Evolutionary conservation across 2,888 invertebrate genomes (phyloP), one percentile per base, ranked within the genome.

Genomic region (Watsonalla binaria): DNA sequence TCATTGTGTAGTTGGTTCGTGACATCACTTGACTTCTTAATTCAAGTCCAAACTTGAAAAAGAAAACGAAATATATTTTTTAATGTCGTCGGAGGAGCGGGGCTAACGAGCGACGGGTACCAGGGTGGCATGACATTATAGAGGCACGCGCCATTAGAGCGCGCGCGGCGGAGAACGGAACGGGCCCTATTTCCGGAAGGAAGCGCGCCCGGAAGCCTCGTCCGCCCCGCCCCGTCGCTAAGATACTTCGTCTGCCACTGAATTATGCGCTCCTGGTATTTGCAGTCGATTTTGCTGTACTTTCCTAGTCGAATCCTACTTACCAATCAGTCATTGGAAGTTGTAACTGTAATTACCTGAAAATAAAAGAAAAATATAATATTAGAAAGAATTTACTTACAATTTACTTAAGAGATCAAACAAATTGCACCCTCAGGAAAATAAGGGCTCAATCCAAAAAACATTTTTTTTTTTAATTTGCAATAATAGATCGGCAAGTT

Each of bases 141-240:
- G 79, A 68, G 80, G 82, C 84, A 83, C 82, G 86, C 77, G 72
- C 76, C 80, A 80, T 80, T 80, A 80, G 74, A 71, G 65, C 56
- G 65, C 62, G 68, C 68, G 68, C 68, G 74, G 59, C 65, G 79
- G 65, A 67, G 53, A 55, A 54, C 54, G 88, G 86, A 88, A 86
- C 82, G 85, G 85, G 85, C 85, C 86, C 89, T 88, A 90, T 90
- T 89, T 90, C 90, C 90, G 87, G 76, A 78, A 82, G 88, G 89
- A 89, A 87, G 83, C 78, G 73, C 74, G 74, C 75, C 82, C 82
- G 88, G 86, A 86, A 82, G 85, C 83, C 78, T 76, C 81, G 78
- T 79, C 82, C 83, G 82, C 80, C 75, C 68, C 71, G 74, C 72
- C 72, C 62, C 42, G 76, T 72, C 77, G 70, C 77, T 68, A 73